Evolutionary conservation across 2,113 vertebrate species (phyloP), one percentile per base, ranked within the genome.

Genomic region (Bolborhynchus lineola): DNA sequence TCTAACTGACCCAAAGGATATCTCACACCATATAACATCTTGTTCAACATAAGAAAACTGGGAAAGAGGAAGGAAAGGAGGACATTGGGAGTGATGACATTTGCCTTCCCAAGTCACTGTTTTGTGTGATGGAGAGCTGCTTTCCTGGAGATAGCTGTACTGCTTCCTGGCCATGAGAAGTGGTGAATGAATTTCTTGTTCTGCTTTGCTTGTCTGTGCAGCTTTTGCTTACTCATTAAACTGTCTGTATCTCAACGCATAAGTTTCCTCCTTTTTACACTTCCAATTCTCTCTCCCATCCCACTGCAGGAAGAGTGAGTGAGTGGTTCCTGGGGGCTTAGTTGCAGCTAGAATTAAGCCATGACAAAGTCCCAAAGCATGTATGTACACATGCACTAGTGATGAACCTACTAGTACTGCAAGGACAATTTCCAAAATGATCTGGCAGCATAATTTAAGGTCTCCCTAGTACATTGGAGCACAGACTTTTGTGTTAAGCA

Each of bases 311-410:
- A 15, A 35, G 57, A 59, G 33, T 24, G 57, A 57, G 55, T 13
- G 19, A n/a, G 20, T n/a, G 33, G 33, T 10, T n/a, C 57, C 9
- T n/a, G 20, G 20, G 20, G 20, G 57, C 57, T 59, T 35, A 59
- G 20, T 10, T 59, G 57, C 13, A 4, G 13, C 33, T 59, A 21
- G 20, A 13, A 20, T 59, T 35, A 59, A 59, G n/a, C 33, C 33
- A 59, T 35, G 33, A 59, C 57, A 59, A 35, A 47, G 26, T 52
- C 42, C 26, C 25, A 50, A 4, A 9, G 65, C 16, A 24, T 0
- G 0, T n/a, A 7, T 29, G 19, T 24, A 13, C 0, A 1, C 3
- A 3, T 9, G 9, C 21, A 49, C 24, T 59, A 3, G 6, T 19
- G 25, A 28, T 50, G 37, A 60, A 29, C 3, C 1, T 23, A 19